phyloP scores from a whole-genome alignment of 2,888 invertebrate species.

The Stenurella melanura region DNA sequence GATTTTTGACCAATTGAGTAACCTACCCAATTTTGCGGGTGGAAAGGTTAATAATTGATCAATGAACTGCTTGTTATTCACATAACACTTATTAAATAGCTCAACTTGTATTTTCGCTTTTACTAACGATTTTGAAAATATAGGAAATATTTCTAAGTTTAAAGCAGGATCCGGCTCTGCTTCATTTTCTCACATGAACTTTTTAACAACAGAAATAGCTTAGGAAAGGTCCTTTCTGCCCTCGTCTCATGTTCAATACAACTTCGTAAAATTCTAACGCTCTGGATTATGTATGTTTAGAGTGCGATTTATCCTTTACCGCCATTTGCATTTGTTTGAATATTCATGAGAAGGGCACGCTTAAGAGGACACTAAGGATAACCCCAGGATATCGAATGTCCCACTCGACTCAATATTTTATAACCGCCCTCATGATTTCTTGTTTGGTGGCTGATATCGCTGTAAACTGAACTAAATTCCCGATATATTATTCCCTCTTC shows the following conservation, averaged over 20 bases:
- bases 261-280: conserved; percentile 44
- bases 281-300: conserved; percentile 48
- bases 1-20: no score
- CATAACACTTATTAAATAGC: no score
- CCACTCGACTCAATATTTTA: conserved; percentile 26
- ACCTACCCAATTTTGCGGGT: no score
- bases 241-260: conserved; percentile 28
- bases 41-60: no score
- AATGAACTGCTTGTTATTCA: no score
- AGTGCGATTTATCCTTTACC: conserved; percentile 50
- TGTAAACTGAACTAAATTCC: conserved; percentile 21
- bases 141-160: not conserved
- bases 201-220: conserved; percentile 34
- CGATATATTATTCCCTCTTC: conserved; percentile 30
- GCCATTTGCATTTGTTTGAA: conserved; percentile 52
- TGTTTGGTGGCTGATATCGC: conserved; percentile 23
- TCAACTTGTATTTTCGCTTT: no score
- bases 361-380: conserved; percentile 43
- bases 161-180: not conserved
- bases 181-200: not conserved
- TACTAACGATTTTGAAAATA: no score
- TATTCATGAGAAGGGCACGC: conserved; percentile 48
- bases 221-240: conserved; percentile 23
- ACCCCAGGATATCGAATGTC: conserved; percentile 39
- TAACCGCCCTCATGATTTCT: conserved; percentile 30